Evolutionary conservation across 2,113 vertebrate genomes (phyloP), one percentile per base, ranked within the genome.

Genomic region (Sinocyclocheilus rhinocerous): DNA sequence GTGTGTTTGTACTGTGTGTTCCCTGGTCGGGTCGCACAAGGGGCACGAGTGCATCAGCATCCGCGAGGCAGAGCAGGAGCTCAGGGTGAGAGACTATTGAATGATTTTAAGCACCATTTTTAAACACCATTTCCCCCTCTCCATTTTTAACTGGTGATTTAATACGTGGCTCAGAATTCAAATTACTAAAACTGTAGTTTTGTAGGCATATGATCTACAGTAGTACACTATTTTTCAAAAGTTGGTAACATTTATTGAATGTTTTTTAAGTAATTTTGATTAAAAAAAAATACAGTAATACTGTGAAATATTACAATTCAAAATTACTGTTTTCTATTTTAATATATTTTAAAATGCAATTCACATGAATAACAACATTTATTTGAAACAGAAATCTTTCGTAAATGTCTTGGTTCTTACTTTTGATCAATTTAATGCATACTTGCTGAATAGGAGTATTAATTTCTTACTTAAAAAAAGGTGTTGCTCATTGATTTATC

Each of bases 1-100:
- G 84, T 96, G 95, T 69, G 94, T 96, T 81, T 96, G 96, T 85
- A 96, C 93, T 0, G 93, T 95, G 75, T 96, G 95, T 57, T 94
- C 94, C 0, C 89, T 95, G n/a, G 94, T 95, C 0, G 95, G 95
- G 22, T 92, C 89, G 0, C 95, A 96, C 90, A 92, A 92, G 2
- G 81, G 90, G 52, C 95, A 96, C 20, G 12, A 57, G 84, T 95
- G 94, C 89, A 83, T 95, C 90, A 91, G 95, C 92, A 92, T 95
- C 89, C 90, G 90, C 48, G 94, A 95, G 81, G 95, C 94, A 4
- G 95, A 96, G 89, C 87, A 65, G 8, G 93, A 95, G 88, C 92
- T 95, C 65, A 91, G 95, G 45, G 45, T 48, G 45, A 12, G 45
- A 48, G 11, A 48, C 45, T 12, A 12, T 48, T 48, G 45, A 12